Evolutionary conservation across 2,888 invertebrate genomes (phyloP).

Genomic region (Xanthorhoe spadicearia): DNA sequence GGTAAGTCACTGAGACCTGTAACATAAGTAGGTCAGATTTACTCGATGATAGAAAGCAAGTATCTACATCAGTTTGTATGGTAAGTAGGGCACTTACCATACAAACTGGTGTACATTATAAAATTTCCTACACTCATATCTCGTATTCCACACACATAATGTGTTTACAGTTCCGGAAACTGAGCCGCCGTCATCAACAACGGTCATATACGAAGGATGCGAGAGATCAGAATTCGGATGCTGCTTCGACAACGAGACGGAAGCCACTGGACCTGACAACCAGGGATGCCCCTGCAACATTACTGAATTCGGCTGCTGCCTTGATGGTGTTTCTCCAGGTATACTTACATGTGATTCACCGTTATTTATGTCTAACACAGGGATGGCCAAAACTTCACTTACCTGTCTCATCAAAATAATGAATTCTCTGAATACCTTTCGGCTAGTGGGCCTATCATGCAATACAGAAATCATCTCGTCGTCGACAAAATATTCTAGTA

Average conservation of each 20-base stretch:
- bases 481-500: no score
- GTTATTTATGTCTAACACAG: neutral
- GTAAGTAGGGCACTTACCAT: no score
- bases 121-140: no score
- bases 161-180: slow-evolving; percentile 31
- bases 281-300: slow-evolving; percentile 87
- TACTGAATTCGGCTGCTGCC: slow-evolving; percentile 89
- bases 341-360: slow-evolving; percentile 26
- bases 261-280: slow-evolving; percentile 86
- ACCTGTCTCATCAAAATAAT: neutral
- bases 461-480: no score
- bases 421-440: no score
- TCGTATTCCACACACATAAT: no score
- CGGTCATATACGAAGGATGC: slow-evolving; percentile 70
- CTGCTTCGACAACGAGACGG: slow-evolving; percentile 88
- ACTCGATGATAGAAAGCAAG: neutral
- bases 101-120: no score
- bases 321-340: slow-evolving; percentile 88
- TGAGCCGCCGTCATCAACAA: slow-evolving; percentile 27
- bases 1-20: slow-evolving; percentile 43
- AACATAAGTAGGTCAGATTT: neutral
- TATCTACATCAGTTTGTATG: no score
- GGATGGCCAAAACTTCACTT: neutral
- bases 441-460: no score
- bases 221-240: slow-evolving; percentile 87